Evolutionary conservation across 2,888 invertebrate species (phyloP).

Genomic region (Aplocera efformata): DNA sequence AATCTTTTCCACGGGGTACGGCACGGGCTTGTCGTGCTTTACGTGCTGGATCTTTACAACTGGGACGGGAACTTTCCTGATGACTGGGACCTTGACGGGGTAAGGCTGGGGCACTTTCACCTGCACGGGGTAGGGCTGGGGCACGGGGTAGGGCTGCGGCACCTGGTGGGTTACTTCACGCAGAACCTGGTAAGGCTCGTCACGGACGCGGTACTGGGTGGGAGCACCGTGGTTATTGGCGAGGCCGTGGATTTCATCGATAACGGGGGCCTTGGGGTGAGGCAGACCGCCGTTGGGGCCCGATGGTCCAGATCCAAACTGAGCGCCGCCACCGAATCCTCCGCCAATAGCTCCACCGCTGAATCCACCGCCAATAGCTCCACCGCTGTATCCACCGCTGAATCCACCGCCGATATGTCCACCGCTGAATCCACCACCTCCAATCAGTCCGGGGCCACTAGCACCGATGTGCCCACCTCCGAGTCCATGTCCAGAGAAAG

Average conservation of each 20-base stretch:
- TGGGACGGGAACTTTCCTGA: constrained; percentile 77
- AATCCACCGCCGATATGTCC: constrained; percentile 2
- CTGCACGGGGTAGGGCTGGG: constrained; percentile 74
- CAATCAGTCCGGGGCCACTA: constrained; percentile 1
- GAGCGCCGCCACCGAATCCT: constrained; percentile 17
- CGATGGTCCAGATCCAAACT: constrained; percentile 17
- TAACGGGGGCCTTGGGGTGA: constrained; percentile 63
- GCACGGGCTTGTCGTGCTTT: constrained; percentile 79
- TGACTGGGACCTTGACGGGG: constrained; percentile 77
- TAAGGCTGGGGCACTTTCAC: constrained; percentile 81
- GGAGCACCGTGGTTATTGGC: constrained; percentile 67
- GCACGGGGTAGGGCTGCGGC: constrained; percentile 77
- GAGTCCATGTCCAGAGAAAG: constrained; percentile 48
- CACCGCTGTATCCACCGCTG: constrained; percentile 1
- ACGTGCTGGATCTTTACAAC: constrained; percentile 79
- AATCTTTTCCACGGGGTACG: constrained; percentile 81
- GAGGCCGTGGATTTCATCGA: constrained; percentile 63
- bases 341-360: constrained; percentile 15
- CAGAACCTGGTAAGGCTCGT: constrained; percentile 64
- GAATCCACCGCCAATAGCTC: constrained; percentile 7
- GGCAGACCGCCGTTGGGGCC: constrained; percentile 41
- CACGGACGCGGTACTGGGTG: constrained; percentile 61
- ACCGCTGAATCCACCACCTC: constrained; percentile 7
- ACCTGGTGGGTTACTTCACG: constrained; percentile 76
- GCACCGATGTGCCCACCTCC: constrained; percentile 19